A percentile compares a stretch with the other conserved stretches of the same genome.
Evolutionary conservation across 1,140 invertebrate species (phyloP).

Genomic region (Sycophaga agraensis): DNA sequence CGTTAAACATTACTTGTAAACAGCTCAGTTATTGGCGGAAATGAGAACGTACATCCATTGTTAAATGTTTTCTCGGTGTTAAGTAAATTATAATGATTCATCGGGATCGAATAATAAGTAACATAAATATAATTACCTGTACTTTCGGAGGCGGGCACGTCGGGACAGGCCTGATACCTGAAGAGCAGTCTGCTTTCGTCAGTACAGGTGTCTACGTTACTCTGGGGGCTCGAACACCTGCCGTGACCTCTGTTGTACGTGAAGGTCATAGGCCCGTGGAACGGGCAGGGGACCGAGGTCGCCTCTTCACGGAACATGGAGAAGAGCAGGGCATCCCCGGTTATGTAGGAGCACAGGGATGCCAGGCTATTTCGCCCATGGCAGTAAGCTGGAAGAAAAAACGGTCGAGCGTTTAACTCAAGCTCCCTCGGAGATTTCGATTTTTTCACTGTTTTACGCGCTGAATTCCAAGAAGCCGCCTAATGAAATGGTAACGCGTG

Average conservation of each 20-base stretch:
- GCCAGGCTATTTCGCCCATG: constrained; percentile 73
- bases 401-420: neutral
- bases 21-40: too few species aligned
- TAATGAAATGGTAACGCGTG: too few species aligned
- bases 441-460: too few species aligned
- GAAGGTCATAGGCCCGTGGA: constrained; percentile 78
- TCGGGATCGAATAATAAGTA: too few species aligned
- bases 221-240: constrained; percentile 80
- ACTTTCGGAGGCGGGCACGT: constrained; percentile 81
- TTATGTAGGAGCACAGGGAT: constrained; percentile 80
- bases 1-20: too few species aligned
- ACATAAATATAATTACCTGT: too few species aligned
- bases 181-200: constrained; percentile 83
- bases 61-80: too few species aligned
- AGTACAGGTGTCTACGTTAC: constrained; percentile 85
- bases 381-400: constrained; percentile 71
- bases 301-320: constrained; percentile 86
- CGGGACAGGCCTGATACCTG: constrained; percentile 89
- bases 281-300: constrained; percentile 77
- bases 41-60: too few species aligned
- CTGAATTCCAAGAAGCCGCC: too few species aligned
- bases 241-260: constrained; percentile 83
- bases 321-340: constrained; percentile 82
- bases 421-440: too few species aligned
- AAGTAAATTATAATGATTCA: too few species aligned